Percentiles rank a stretch among this genome's conserved stretches.
Evolutionary conservation across 2,797 vertebrate genomes (phyloP).

Genomic region (Sebastes matsubarae): DNA sequence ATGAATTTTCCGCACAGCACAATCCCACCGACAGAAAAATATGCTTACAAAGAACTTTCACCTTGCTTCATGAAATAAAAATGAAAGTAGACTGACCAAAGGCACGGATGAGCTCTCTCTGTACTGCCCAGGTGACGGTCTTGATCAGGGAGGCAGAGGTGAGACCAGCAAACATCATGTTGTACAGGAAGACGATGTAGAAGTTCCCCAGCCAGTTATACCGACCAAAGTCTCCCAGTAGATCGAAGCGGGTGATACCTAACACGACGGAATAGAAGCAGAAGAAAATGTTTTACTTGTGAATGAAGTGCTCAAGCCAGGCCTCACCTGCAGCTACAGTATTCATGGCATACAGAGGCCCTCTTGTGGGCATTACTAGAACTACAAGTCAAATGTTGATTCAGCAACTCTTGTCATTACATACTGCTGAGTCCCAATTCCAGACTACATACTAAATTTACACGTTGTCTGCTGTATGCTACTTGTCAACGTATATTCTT

Average conservation of each 20-base stretch:
- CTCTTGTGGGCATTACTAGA: slow-evolving; percentile 65
- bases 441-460: background rate
- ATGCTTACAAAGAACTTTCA: background rate
- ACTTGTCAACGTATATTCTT: background rate
- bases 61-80: background rate
- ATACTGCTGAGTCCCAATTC: background rate
- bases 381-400: slow-evolving; percentile 40
- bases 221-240: slow-evolving; percentile 94
- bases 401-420: background rate
- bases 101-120: slow-evolving; percentile 92
- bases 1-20: slow-evolving; percentile 23
- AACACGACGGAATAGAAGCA: background rate
- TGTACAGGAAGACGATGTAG: slow-evolving; percentile 95
- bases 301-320: background rate
- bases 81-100: slow-evolving; percentile 86
- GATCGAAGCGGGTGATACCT: slow-evolving; percentile 98
- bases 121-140: slow-evolving; percentile 92
- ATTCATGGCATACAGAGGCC: slow-evolving; percentile 32
- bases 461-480: background rate
- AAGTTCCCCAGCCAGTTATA: slow-evolving; percentile 98
- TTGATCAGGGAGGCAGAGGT: slow-evolving; percentile 94
- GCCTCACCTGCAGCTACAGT: background rate
- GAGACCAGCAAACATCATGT: slow-evolving; percentile 94
- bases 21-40: background rate
- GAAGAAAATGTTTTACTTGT: slow-evolving; percentile 1